Base-by-base conservation (phyloP, 2,113 vertebrate genomes). In the Spea bombifrons region DNA sequence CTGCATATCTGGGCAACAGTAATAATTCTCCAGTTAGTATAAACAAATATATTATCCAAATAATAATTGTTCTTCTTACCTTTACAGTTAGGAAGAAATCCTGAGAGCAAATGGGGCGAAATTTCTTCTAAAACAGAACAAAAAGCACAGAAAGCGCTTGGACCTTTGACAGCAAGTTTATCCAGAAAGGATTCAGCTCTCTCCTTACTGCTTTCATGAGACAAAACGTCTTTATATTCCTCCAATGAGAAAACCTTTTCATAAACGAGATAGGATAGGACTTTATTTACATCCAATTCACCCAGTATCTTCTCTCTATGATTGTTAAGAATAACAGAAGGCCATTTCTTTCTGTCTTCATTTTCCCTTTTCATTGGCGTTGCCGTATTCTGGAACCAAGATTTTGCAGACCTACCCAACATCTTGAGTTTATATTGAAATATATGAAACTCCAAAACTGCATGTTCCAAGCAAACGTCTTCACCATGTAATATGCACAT, bases 51-150 rank as follows among this genome's bases (percentile, higher is more conserved):
- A 8, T 64, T 64, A 75, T 61, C 30, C 15, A 9, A 8, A 52
- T 70, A 8, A 3, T 49, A 68, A 84, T 75, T 57, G 16, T 3
- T 81, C 52, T 75, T 80, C 92, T 87, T 94, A 98, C 96, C 96
- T 94, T 95, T 91, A 85, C 85, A 90, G 73, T 94, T 92, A 85
- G 95, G 86, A 77, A 95, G 92, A 84, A 97, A 91, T 82, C 91
- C 93, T 85, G 93, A 89, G 45, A 97, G 92, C 88, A 96, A 90
- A 85, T 93, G 92, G 82, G 96, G 96, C 83, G 89, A 93, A 84
- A 94, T 90, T 81, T 96, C 94, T 80, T 98, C 94, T 91, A 96
- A 87, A 75, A 95, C 83, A 8, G 90, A 92, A 85, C 92, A 97
- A 88, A 97, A 96, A 15, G 89, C 89, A 71, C 86, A 92, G 86